phyloP scores from a whole-genome alignment of 64 coral and sea anemone species.

The Exaiptasia diaphana region DNA sequence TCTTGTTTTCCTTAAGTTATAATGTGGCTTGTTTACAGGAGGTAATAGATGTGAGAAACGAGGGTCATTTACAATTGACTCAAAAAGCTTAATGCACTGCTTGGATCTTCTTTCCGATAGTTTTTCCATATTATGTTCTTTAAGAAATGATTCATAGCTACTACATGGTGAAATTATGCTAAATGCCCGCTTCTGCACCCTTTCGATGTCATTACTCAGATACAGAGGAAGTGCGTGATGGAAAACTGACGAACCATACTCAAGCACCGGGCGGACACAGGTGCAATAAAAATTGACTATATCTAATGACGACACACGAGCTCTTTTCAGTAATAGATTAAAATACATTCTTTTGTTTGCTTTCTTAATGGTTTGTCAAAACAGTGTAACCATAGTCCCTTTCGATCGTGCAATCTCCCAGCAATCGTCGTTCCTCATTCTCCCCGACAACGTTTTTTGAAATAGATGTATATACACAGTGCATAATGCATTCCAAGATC shows the following conservation, averaged over 20 bases:
- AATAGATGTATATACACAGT: no score
- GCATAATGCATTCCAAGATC: no score
- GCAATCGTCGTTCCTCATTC: no score
- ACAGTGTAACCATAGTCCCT: no score
- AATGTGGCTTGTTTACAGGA: neutral
- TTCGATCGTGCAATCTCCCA: no score
- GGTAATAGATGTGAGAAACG: neutral
- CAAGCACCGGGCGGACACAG: neutral
- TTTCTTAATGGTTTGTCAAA: slow-evolving; percentile 20
- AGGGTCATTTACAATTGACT: neutral
- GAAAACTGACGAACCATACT: neutral
- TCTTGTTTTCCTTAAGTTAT: neutral
- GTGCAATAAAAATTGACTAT: slow-evolving; percentile 30
- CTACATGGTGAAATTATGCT: neutral
- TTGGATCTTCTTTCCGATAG: neutral
- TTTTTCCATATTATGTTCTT: neutral
- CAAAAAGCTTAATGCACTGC: neutral
- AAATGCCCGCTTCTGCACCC: no score
- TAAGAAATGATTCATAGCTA: neutral
- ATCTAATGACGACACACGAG: neutral
- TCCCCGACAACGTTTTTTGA: no score
- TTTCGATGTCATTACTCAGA: no score
- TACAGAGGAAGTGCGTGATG: slow-evolving; percentile 10
- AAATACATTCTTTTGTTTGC: slow-evolving; percentile 4
- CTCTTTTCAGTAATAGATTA: neutral